These are phyloP conservation scores for Villa cingulata DNA, from an alignment of 2,888 invertebrate genomes.

Conservation along the genomic window DNA sequence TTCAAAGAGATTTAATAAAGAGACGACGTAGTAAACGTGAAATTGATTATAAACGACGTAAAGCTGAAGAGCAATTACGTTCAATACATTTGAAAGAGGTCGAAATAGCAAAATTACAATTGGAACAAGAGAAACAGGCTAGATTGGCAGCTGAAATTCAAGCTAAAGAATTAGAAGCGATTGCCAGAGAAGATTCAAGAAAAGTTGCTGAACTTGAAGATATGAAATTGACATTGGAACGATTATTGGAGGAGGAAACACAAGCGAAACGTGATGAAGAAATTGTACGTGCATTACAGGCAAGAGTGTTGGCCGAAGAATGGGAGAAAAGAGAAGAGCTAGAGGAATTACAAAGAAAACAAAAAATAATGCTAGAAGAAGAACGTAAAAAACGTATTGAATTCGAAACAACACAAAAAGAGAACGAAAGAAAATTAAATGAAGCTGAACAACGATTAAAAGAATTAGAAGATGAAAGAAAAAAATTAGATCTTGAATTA, in stretches of 20 bases:
- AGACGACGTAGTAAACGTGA: conserved; percentile 36
- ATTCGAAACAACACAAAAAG: conserved; percentile 56
- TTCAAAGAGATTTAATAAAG: conserved; percentile 48
- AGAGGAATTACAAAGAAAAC: conserved; percentile 66
- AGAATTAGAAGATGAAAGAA: conserved; percentile 57
- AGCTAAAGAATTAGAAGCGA: conserved; percentile 50
- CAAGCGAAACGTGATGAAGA: conserved; percentile 76
- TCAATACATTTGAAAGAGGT: conserved; percentile 48
- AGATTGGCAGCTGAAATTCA: conserved; percentile 41
- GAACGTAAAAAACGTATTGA: conserved; percentile 62
- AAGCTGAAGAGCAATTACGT: conserved; percentile 41
- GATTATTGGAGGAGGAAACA: conserved; percentile 62
- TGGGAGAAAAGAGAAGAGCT: conserved; percentile 72
- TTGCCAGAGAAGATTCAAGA: conserved; percentile 57
- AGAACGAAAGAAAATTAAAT: conserved; percentile 55
- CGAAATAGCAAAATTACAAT: conserved; percentile 41
- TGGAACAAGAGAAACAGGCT: conserved; percentile 50
- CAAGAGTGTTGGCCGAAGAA: conserved; percentile 64
- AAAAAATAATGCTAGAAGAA: conserved; percentile 53
- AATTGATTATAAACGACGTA: conserved; percentile 36
- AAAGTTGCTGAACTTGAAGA: conserved; percentile 60
- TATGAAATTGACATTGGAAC: conserved; percentile 53
- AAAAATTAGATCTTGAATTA: conserved; percentile 54
- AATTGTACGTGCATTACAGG: conserved; percentile 56
- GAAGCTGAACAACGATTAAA: conserved; percentile 58